These are phyloP conservation scores for Centroberyx gerrardi DNA, from an alignment of 2,797 vertebrate species.

Conservation along the genomic window DNA sequence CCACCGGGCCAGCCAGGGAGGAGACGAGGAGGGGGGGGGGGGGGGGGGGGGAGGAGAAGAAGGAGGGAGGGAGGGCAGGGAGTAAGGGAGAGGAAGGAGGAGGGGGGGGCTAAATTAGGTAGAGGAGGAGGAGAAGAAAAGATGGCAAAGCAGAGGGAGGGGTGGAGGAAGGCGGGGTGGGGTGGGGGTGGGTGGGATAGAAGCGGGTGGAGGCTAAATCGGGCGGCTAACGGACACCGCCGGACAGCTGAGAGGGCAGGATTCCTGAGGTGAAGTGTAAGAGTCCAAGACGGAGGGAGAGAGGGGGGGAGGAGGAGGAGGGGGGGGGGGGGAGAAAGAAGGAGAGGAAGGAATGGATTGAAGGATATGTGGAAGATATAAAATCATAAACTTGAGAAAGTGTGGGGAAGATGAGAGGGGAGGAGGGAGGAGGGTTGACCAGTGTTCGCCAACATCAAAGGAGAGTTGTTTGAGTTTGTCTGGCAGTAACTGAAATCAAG, in stretches of 20 bases:
- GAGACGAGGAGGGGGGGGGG: conserved; percentile 45
- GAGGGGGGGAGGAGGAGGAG: conserved; percentile 16
- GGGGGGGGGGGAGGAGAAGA: conserved; percentile 14
- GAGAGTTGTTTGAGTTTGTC: not conserved
- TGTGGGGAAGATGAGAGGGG: conserved; percentile 26
- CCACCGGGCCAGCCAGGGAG: conserved; percentile 39
- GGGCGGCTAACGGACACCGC: conserved; percentile 83
- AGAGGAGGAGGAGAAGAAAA: conserved; percentile 26
- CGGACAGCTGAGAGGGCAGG: conserved; percentile 85
- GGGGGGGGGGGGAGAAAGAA: conserved; percentile 1
- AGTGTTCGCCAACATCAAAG: conserved; percentile 18
- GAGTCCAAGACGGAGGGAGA: conserved; percentile 66
- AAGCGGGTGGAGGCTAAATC: conserved; percentile 78
- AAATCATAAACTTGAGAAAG: conserved; percentile 49
- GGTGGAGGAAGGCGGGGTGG: conserved; percentile 12
- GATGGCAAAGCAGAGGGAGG: not conserved
- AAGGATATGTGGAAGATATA: conserved; percentile 24
- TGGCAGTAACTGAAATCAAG: conserved; percentile 20
- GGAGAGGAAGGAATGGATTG: conserved; percentile 60
- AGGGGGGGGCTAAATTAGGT: conserved; percentile 50
- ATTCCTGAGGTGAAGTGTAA: conserved; percentile 82
- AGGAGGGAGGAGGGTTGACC: not conserved
- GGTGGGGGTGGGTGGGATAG: not conserved
- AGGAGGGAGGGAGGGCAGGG: conserved; percentile 14
- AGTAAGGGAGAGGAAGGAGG: conserved; percentile 5